Base-by-base conservation (phyloP, 1,140 invertebrate species). In the Cheumatopsyche charites region DNA sequence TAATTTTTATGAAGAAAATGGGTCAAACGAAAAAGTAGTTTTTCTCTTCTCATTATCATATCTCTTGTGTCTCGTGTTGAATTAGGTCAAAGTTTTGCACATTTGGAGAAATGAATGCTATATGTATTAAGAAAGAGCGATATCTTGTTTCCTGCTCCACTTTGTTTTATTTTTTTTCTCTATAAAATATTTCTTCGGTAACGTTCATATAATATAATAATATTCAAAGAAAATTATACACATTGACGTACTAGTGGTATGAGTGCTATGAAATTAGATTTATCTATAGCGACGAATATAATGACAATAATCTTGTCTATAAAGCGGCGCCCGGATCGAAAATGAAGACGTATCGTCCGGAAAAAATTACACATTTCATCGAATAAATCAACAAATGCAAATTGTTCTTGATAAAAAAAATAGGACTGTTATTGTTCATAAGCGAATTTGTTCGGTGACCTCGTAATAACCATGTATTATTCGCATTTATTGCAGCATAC, bases 331-430 rank as follows among this genome's bases (percentile, higher is more conserved):
- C 47, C 47, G 47, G 47, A 15, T 17, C 47, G 47, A 15, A 36
- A 36, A 36, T 36, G 29, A 36, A 36, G 29, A 36, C 29, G 47
- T 52, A 52, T 19, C 47, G 15, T 36, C 29, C 9, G 29, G 29
- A 36, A 36, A 36, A 36, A 36, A 36, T 36, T 36, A 36, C 29
- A 52, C 15, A 52, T 52, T 52, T 52, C 47, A 15, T 17, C 47
- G 47, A 52, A 52, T 52, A 52, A 52, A 52, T 52, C 47, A 52
- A 52, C 47, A 52, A 52, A 52, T 52, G 47, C 47, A 19, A 52
- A 52, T 52, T 17, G 15, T 17, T 4, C 12, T 2, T n/a, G 45
- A 13, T 47, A 13, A 47, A 47, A 47, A 47, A 52, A 52, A 52
- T 17, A 52, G 13, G 12, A 3, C 45, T n/a, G 12, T 17, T 19